Base-by-base conservation (phyloP, 2,888 invertebrate species). In the Catonia carolina region DNA sequence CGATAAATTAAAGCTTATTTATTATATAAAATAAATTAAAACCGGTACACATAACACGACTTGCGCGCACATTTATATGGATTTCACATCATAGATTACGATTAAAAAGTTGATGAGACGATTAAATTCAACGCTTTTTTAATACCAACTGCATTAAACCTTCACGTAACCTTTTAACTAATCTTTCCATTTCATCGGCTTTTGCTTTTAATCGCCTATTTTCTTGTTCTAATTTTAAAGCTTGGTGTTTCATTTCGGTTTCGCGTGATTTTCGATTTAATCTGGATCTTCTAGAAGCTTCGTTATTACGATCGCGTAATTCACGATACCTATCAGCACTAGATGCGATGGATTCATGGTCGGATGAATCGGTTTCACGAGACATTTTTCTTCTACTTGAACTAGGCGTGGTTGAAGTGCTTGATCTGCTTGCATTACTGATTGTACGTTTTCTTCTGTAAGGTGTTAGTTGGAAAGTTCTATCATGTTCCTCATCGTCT, bases 281-380 rank as follows among this genome's bases (percentile, higher is more conserved):
- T 62, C 87, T 75, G 1, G 86, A 86, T 64, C 82, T 79, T 65
- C 86, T 77, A 39, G 87, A 87, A 41, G 87, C 86, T 72, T 86
- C 86, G 69, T 88, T 88, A 71, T 88, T 88, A 69, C 85, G 85
- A 68, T 85, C 84, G 55, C 88, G 74, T 61, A 84, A 75, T 67
- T 85, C 84, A 51, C 84, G 75, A 69, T 87, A 86, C 62, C 77
- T 80, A 45, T 66, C 67, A 1, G 57, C 15, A 7, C 41, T 41
- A 8, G 57, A 60, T 3, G 45, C 52, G 37, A 61, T 47, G 15
- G 61, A 61, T 23, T 58, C 59, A 17, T 36, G 48, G 45, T 61
- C 61, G 10, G 61, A 61, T 14, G 55, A 22, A 27, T 23, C 15
- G 22, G 23, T 53, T 12, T 22, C 31, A 12, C 41, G 42, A 10